Conservation (phyloP, 2,797 vertebrate species). For the Chelonia mydas region DNA sequence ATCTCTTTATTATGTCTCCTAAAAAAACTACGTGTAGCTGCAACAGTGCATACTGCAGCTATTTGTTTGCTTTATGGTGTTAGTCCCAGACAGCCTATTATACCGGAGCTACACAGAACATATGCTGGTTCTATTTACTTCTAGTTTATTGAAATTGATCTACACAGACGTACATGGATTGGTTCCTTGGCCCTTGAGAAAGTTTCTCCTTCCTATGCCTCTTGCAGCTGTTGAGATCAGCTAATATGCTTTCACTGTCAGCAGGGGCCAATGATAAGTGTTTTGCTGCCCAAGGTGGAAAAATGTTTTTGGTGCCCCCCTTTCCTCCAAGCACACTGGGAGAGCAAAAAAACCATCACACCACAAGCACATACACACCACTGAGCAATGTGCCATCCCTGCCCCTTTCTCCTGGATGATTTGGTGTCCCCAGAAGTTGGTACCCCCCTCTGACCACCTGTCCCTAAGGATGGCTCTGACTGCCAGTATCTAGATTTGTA, state of each 20-base stretch:
- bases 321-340: background rate
- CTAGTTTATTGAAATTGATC: background rate
- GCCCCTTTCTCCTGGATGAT: background rate
- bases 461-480: background rate
- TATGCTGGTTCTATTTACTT: background rate
- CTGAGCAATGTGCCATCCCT: background rate
- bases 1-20: background rate
- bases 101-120: accelerated
- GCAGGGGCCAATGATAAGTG: background rate
- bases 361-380: background rate
- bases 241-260: background rate
- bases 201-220: background rate
- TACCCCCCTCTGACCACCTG: background rate
- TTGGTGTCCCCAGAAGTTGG: background rate
- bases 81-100: background rate
- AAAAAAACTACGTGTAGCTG: background rate
- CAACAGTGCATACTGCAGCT: background rate
- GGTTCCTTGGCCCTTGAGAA: background rate
- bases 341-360: background rate
- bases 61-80: background rate
- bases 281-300: background rate
- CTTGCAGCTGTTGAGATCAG: background rate
- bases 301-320: background rate
- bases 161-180: background rate
- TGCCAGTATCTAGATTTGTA: background rate